Conservation (phyloP, 2,797 vertebrate genomes). For the Sebastes minor region DNA sequence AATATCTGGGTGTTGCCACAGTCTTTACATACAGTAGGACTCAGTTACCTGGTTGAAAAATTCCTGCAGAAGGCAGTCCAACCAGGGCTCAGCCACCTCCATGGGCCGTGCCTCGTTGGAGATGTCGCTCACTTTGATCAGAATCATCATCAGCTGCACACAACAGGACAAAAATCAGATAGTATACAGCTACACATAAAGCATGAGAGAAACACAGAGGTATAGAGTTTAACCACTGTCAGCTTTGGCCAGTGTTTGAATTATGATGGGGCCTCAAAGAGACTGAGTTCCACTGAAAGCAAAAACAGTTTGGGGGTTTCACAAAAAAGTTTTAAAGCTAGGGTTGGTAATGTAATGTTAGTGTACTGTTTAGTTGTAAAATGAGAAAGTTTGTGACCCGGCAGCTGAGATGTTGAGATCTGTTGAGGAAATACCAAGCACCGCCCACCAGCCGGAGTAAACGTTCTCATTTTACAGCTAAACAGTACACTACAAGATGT, state of each 20-base stretch:
- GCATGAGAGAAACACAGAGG: neutral
- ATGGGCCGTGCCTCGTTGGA: conserved; percentile 85
- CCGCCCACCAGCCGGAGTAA: too few species aligned
- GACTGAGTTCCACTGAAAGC: neutral
- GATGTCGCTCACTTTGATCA: conserved; percentile 87
- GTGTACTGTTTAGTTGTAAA: too few species aligned
- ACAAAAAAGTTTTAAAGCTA: too few species aligned
- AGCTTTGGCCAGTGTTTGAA: too few species aligned
- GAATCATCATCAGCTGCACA: conserved; percentile 83
- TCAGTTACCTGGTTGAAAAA: conserved; percentile 84
- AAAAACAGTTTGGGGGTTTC: neutral
- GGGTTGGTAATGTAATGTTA: too few species aligned
- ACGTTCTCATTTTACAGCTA: too few species aligned
- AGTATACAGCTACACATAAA: neutral
- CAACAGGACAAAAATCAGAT: neutral
- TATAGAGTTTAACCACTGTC: neutral
- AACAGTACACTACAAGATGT: too few species aligned
- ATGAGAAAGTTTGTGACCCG: too few species aligned
- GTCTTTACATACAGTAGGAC: neutral
- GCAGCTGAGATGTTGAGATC: too few species aligned
- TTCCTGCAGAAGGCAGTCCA: conserved; percentile 86
- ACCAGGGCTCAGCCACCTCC: conserved; percentile 86
- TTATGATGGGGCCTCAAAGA: neutral
- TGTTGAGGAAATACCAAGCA: too few species aligned
- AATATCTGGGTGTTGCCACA: neutral